Evolutionary conservation across 2,888 invertebrate species (phyloP).

Genomic region (Plagodis pulveraria): DNA sequence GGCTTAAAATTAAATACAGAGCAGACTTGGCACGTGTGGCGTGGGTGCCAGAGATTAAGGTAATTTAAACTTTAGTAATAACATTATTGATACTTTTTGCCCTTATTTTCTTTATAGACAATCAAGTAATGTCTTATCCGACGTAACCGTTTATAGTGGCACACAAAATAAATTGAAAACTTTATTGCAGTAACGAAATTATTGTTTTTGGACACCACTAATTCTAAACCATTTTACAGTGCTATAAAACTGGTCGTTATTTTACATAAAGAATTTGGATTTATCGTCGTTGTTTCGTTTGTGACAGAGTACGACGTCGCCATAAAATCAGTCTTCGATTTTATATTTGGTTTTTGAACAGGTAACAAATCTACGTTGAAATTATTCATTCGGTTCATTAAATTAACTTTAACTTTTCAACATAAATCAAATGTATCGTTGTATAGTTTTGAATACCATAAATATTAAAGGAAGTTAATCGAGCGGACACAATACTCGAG

Average conservation of each 20-base stretch:
- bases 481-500: constrained; percentile 48
- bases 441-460: constrained; percentile 39
- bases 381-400: constrained; percentile 48
- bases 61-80: constrained; percentile 9
- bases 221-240: constrained; percentile 64
- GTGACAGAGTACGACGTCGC: constrained; percentile 58
- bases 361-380: constrained; percentile 48
- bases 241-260: constrained; percentile 64
- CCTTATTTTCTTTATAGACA: constrained; percentile 28
- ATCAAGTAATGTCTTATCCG: neutral
- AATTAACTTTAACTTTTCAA: constrained; percentile 41
- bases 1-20: constrained; percentile 50
- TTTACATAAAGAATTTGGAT: constrained; percentile 68
- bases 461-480: constrained; percentile 58
- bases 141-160: constrained; percentile 36
- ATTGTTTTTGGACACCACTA: constrained; percentile 62
- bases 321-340: constrained; percentile 60
- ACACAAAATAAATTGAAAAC: constrained; percentile 55
- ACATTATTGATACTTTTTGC: constrained; percentile 9
- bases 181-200: constrained; percentile 58
- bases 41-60: constrained; percentile 13
- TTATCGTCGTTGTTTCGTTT: constrained; percentile 69
- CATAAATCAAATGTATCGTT: constrained; percentile 47
- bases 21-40: constrained; percentile 45
- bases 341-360: constrained; percentile 55